Base-by-base conservation (phyloP, 2,113 vertebrate species). In the Leucosticte australis region DNA sequence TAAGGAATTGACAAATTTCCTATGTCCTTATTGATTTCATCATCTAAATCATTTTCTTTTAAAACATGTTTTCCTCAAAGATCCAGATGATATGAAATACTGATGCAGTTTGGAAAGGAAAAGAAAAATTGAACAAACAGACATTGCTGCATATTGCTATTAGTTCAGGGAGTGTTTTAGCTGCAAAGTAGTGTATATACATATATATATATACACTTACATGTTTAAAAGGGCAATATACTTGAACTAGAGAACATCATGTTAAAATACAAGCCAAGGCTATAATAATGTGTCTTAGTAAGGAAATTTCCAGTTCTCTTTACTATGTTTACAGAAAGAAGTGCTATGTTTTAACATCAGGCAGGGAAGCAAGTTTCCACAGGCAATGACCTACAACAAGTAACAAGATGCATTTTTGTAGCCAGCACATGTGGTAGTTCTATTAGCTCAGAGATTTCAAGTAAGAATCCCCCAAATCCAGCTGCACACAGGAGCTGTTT, bases 391-490 rank as follows among this genome's bases (percentile, higher is more conserved):
- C 69, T 50, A 87, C 88, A 95, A 82, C 30, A 94, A 96, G 64
- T 89, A 92, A 92, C 53, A 94, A 96, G 63, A 83, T 92, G 85
- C 47, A 56, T 91, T 97, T 95, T 83, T 47, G 31, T 64, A 89
- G 92, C 83, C 95, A 98, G 42, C 31, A 91, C 94, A 95, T 95
- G 19, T 95, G 96, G 92, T 95, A 94, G n/a, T 83, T 94, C 95
- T 89, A 96, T 96, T 96, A 96, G 69, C 83, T 70, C 1, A 1
- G 59, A 90, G 39, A 28, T 94, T 92, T 95, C 64, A n/a, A 83
- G 42, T 75, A 67, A 94, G 83, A 95, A 75, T 92, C 55, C 59
- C 62, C 70, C 64, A 94, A 95, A 84, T 89, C 94, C 93, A 90
- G 60, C 89, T 75, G 83, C 33, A 89, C 60, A 96, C 73, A n/a